Percentiles rank a stretch among this genome's conserved stretches.
Conservation (phyloP, 1,140 invertebrate species). For the Orussus abietinus region DNA sequence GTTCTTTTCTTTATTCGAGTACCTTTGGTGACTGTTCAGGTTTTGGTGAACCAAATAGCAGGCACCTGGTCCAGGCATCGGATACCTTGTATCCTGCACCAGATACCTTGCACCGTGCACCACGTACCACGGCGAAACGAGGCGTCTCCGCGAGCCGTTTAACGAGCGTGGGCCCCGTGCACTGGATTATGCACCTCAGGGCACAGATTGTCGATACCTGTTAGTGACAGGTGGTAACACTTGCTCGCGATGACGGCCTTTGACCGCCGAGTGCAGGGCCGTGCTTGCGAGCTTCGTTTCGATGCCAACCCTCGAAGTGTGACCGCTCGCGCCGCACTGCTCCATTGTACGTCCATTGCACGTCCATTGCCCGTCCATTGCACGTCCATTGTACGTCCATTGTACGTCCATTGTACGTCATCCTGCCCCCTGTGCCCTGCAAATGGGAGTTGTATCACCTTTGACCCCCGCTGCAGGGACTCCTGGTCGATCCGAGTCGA, state of each 20-base stretch:
- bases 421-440: conserved; percentile 25
- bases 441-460: conserved; percentile 19
- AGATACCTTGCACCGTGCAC: no score
- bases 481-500: no score
- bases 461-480: no score
- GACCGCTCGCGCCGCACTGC: not conserved
- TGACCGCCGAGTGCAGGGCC: conserved; percentile 9
- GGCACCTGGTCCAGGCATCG: no score
- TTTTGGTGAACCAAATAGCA: no score
- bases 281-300: conserved; percentile 4
- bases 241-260: conserved; percentile 15
- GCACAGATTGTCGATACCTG: conserved; percentile 8
- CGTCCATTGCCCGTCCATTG: no score
- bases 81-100: no score
- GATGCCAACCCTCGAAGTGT: not conserved
- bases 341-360: not conserved
- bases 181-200: not conserved
- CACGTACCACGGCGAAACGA: not conserved
- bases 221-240: conserved; percentile 10
- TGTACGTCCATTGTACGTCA: conserved; percentile 24
- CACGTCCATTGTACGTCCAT: conserved; percentile 13
- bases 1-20: no score
- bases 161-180: not conserved
- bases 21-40: no score
- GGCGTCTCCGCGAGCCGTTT: no score